These are phyloP conservation scores for Anhinga rufa DNA, from an alignment of 2,113 vertebrate genomes.

Conservation along the genomic window DNA sequence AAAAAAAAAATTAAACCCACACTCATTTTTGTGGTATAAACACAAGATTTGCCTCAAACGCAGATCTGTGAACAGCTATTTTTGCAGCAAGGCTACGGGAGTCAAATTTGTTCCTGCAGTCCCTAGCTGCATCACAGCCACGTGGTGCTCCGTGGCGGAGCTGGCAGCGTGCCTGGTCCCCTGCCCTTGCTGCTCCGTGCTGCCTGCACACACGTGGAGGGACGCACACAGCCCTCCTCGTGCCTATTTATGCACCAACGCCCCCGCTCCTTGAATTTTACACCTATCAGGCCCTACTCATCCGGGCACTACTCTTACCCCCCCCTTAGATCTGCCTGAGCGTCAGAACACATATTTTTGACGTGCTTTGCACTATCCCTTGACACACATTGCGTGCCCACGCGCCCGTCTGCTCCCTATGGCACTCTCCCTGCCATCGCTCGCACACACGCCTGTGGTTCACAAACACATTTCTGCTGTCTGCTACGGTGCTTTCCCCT, in stretches of 20 bases:
- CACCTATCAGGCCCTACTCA: background rate
- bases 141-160: accelerated
- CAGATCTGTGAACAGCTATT: background rate
- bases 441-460: accelerated
- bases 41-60: background rate
- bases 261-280: background rate
- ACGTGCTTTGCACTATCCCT: accelerated
- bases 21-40: background rate
- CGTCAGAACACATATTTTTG: background rate
- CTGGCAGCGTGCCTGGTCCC: background rate
- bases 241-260: background rate
- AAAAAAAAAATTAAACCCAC: too few relatives aligned
- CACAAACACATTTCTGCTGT: background rate
- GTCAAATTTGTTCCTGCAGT: background rate
- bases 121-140: background rate
- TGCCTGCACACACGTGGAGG: accelerated
- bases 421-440: background rate
- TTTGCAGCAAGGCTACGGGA: background rate
- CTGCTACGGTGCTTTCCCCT: background rate
- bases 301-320: accelerated
- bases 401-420: background rate
- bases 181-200: background rate
- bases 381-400: accelerated
- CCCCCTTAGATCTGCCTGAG: background rate
- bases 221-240: background rate